Percentiles rank a stretch among this genome's conserved stretches.
phyloP scores from a whole-genome alignment of 2,888 invertebrate genomes.

The Aphelenchoides bicaudatus region DNA sequence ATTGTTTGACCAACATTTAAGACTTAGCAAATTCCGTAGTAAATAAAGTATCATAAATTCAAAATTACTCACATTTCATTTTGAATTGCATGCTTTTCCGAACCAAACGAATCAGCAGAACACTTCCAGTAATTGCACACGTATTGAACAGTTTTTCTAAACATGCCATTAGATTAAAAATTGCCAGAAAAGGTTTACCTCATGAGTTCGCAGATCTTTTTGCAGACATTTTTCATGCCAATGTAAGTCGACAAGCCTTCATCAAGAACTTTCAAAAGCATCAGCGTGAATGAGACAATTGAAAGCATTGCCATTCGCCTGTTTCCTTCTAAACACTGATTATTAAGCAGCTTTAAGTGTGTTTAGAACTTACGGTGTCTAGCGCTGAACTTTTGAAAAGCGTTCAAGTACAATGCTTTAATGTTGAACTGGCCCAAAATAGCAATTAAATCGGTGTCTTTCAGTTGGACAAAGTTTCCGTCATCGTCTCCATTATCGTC shows the following conservation, averaged over 20 bases:
- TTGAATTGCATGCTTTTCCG: not conserved
- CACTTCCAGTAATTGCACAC: conserved; percentile 46
- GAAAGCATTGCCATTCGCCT: conserved; percentile 43
- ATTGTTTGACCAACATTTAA: too few relatives aligned
- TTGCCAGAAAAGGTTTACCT: conserved; percentile 45
- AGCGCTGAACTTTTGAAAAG: conserved; percentile 43
- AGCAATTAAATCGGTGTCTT: conserved; percentile 49
- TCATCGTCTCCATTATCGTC: conserved; percentile 40
- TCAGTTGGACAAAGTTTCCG: conserved; percentile 6
- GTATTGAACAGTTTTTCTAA: conserved; percentile 48
- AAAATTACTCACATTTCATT: too few relatives aligned
- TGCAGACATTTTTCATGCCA: conserved; percentile 48
- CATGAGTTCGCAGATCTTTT: conserved; percentile 49
- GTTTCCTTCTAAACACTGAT: conserved; percentile 41
- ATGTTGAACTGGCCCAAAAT: conserved; percentile 53
- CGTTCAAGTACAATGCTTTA: conserved; percentile 45
- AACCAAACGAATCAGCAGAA: too few relatives aligned
- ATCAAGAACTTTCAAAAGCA: conserved; percentile 44
- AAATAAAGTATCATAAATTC: too few relatives aligned
- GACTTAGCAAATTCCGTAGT: too few relatives aligned
- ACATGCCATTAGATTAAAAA: too few relatives aligned
- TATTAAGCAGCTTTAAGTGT: not conserved
- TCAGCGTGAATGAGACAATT: conserved; percentile 44
- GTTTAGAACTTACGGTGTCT: conserved; percentile 34
- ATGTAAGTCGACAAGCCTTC: conserved; percentile 53